Evolutionary conservation across 2,113 vertebrate species (phyloP), one percentile per base, ranked within the genome.

Genomic region (Pseudolaguvia tuberculata): DNA sequence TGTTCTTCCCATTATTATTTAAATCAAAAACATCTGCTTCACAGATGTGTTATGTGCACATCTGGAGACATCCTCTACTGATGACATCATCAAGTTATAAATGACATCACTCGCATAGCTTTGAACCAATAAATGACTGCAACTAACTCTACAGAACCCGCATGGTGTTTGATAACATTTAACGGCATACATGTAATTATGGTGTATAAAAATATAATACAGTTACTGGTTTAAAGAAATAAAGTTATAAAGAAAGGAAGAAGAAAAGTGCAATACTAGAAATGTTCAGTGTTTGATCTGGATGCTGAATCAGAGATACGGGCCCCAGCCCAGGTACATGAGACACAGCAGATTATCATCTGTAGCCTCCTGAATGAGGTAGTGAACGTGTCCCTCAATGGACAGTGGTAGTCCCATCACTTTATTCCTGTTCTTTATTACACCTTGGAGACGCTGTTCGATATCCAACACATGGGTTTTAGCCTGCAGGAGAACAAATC

Each of bases 311-410:
- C 86, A 98, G 86, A 99, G 93, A 80, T 97, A 98, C 3, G 97
- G 95, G 21, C 94, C 96, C 97, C 97, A 99, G 53, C 97, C 96
- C 83, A 99, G 90, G 76, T 99, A 98, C 97, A 99, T 96, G 81
- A 94, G 95, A 84, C 97, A 98, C 13, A 99, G 90, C 81, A 96
- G 88, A 55, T 94, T 97, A 78, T 97, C 94, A 58, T 98, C 92
- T 4, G 92, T 98, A 78, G 94, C 92, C 87, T 99, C 96, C 79
- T 98, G 94, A 84, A 99, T 98, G 63, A 99, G 94, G 86, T 98
- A 98, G 86, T 98, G 97, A 75, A 95, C 95, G 0, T 99, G 97
- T 55, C 96, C 97, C 89, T 99, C 97, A 66, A 99, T 98, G 27
- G 96, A 97, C 77, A 99, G 87, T 1, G 97, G 96, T 9, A 99